Evolutionary conservation across 2,113 vertebrate species (phyloP).

Genomic region (Mirza zaza): DNA sequence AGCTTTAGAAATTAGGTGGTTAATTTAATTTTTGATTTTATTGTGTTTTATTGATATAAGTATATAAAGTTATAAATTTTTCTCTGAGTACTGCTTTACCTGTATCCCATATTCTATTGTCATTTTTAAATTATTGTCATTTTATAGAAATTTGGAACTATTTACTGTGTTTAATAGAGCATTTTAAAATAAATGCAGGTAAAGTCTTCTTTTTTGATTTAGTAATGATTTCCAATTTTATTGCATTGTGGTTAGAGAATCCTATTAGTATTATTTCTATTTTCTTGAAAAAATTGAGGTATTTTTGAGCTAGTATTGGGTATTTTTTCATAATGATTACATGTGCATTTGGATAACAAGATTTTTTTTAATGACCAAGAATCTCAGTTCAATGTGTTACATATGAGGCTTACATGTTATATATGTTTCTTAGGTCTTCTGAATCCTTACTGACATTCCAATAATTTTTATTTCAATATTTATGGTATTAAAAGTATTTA

Average conservation of each 20-base stretch:
- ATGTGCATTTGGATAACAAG: neutral
- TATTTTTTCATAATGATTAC: neutral
- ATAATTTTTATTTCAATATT: neutral
- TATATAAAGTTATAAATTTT: neutral
- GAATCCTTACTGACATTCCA: neutral
- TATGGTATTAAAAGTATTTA: neutral
- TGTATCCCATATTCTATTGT: neutral
- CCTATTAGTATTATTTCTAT: neutral
- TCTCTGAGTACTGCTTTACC: neutral
- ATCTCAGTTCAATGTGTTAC: neutral
- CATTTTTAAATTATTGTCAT: neutral
- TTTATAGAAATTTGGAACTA: neutral
- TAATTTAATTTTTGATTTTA: neutral
- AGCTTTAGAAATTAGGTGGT: neutral
- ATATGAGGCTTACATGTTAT: neutral
- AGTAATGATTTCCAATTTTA: neutral
- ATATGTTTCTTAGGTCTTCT: neutral
- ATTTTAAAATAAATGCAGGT: neutral
- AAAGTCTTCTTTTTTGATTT: neutral
- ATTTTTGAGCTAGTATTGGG: neutral
- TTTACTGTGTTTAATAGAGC: neutral
- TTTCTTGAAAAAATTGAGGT: neutral
- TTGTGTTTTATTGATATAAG: neutral
- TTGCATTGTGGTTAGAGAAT: neutral
- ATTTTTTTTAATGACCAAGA: neutral